phyloP scores from a whole-genome alignment of 2,888 invertebrate species.

The Drosophila melanosoma region DNA sequence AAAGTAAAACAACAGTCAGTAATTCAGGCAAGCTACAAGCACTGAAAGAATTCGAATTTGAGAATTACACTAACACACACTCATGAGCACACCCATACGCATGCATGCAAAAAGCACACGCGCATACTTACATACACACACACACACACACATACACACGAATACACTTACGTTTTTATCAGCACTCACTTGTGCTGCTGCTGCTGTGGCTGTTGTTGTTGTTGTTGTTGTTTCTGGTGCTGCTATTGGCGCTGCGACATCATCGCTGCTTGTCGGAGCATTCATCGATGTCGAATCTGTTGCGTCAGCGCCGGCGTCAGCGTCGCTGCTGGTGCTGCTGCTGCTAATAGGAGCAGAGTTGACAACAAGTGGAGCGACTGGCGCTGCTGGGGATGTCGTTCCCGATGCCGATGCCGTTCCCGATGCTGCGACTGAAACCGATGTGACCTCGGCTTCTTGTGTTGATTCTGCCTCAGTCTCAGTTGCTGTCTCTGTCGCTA shows the following conservation, averaged over 20 bases:
- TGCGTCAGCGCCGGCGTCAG: constrained; percentile 66
- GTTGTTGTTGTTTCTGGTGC: constrained; percentile 28
- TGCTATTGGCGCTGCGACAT: constrained; percentile 41
- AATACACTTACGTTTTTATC: constrained; percentile 75
- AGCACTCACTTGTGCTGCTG: constrained; percentile 42
- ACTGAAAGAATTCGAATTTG: constrained; percentile 43
- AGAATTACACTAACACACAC: constrained; percentile 21
- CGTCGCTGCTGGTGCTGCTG: constrained; percentile 5
- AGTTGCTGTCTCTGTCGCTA: constrained; percentile 13
- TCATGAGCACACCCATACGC: constrained; percentile 6
- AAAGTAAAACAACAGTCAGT: constrained; percentile 41
- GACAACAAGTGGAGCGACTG: constrained; percentile 72
- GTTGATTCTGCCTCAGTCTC: constrained; percentile 14
- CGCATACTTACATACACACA: constrained; percentile 16
- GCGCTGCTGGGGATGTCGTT: constrained; percentile 35
- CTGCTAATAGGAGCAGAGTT: constrained; percentile 45
- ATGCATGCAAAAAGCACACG: constrained; percentile 7
- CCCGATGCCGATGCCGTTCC: constrained; percentile 15
- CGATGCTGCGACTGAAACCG: constrained; percentile 25
- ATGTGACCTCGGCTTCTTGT: constrained; percentile 28
- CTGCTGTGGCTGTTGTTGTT: constrained; percentile 26
- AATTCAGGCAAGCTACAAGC: constrained; percentile 39
- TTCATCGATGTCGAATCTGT: constrained; percentile 55
- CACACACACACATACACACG: constrained; percentile 16
- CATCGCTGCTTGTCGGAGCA: constrained; percentile 37